Evolutionary conservation across 2,888 invertebrate species (phyloP), one percentile per base, ranked within the genome.

Genomic region (Pheosia gnoma): DNA sequence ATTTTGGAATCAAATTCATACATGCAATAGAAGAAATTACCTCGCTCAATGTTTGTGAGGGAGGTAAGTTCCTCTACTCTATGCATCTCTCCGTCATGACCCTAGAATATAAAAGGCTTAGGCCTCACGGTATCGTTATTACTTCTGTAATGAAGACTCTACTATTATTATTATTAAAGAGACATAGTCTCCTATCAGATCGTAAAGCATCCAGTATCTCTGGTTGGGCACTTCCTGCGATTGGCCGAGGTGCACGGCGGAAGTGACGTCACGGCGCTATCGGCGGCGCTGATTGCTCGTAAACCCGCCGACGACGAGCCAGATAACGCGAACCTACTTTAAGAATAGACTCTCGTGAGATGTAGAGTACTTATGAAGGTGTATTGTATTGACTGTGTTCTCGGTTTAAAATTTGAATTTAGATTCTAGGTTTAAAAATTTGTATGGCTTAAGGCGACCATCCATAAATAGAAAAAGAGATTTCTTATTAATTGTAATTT

Each of bases 181-280:
- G 49, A 52, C 52, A 61, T 59, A 60, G 59, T 49, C 47, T 49
- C 47, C 63, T 63, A 68, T 60, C 66, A 72, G 65, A 74, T 69
- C 8, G 71, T 73, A 73, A 74, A 75, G 67, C 63, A 62, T 59
- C 65, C 67, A 71, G 75, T 74, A 74, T 75, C 70, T 75, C 39
- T 41, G 25, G 57, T 65, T 56, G 71, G 72, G 71, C 70, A 72
- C 70, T 71, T 77, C 76, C 72, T 73, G 67, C 75, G 76, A 79
- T 79, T 79, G 79, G 77, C 71, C 76, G 78, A 79, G 77, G 79
- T 78, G 76, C 71, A 76, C 74, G 79, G 79, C 82, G 86, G 86
- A 83, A 72, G 84, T 86, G 84, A 85, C 83, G 84, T 83, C 84
- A 85, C 74, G 71, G 74, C 79, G 78, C 78, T 86, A 87, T 88